phyloP scores from a whole-genome alignment of 2,888 invertebrate genomes.

The Eupelmus urozonus region DNA sequence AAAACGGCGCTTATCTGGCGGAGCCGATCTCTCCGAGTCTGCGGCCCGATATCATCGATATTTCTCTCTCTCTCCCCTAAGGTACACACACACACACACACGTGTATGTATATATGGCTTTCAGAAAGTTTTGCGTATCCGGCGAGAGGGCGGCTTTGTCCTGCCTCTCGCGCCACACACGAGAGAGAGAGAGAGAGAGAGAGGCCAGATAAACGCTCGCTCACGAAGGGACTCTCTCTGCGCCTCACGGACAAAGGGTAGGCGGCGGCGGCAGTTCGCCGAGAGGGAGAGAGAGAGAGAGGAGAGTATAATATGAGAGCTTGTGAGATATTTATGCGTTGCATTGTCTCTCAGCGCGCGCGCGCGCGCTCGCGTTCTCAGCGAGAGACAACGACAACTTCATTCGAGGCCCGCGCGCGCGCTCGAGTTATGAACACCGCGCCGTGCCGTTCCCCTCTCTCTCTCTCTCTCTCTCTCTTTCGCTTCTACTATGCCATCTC shows the following conservation, averaged over 20 bases:
- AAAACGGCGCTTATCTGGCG: conserved; percentile 53
- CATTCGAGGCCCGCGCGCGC: conserved; percentile 69
- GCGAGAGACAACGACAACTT: conserved; percentile 75
- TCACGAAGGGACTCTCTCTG: background rate
- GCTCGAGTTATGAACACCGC: conserved; percentile 72
- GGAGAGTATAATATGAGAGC: conserved; percentile 70
- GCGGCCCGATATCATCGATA: no score
- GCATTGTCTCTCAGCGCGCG: conserved; percentile 72
- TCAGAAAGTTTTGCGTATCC: conserved; percentile 58
- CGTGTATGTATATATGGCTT: conserved; percentile 34
- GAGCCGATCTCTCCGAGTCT: conserved; percentile 49
- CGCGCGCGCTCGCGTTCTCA: conserved; percentile 33
- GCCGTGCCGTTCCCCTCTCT: conserved; percentile 22
- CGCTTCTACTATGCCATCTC: no score
- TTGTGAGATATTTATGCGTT: conserved; percentile 76
- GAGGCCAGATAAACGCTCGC: conserved; percentile 29
- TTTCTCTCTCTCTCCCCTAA: background rate
- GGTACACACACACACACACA: no score
- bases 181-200: background rate
- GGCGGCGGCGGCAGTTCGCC: background rate
- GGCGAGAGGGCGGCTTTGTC: conserved; percentile 52
- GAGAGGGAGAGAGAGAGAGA: conserved; percentile 24
- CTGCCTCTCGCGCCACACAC: conserved; percentile 37
- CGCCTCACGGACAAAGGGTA: conserved; percentile 30
- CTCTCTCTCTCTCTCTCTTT: conserved; percentile 23